Conservation (phyloP, 2,888 invertebrate genomes). For the Chymomyza fuscimana region DNA sequence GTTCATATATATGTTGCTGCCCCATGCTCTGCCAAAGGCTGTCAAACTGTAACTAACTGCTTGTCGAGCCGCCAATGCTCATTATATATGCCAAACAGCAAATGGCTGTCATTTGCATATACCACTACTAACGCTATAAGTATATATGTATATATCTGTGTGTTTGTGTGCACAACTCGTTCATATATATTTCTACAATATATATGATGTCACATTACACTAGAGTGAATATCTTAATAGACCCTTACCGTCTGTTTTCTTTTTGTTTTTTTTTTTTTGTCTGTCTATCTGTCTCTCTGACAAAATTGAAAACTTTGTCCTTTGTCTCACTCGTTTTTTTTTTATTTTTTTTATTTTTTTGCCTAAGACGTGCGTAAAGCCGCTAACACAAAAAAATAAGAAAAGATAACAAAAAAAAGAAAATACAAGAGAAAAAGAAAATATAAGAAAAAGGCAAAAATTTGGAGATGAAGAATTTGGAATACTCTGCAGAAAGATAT, state of each 20-base stretch:
- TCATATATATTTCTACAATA: conserved; percentile 20
- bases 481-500: background rate
- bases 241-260: conserved; percentile 25
- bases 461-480: background rate
- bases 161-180: conserved; percentile 18
- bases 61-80: conserved; percentile 48
- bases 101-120: conserved; percentile 70
- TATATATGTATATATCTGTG: background rate
- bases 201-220: conserved; percentile 71
- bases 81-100: conserved; percentile 72
- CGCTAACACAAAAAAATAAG: background rate
- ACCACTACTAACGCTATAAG: conserved; percentile 1
- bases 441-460: background rate
- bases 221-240: conserved; percentile 74
- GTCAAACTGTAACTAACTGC: conserved; percentile 4
- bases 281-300: conserved; percentile 37
- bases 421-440: no score
- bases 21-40: background rate
- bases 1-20: conserved; percentile 18
- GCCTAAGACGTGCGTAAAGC: conserved; percentile 28
- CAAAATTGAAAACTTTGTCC: conserved; percentile 65
- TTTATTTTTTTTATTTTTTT: background rate
- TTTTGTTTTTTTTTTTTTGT: background rate
- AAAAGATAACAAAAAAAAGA: background rate
- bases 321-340: background rate